phyloP scores from a whole-genome alignment of 2,797 vertebrate species.

The Enteromius mattozi region DNA sequence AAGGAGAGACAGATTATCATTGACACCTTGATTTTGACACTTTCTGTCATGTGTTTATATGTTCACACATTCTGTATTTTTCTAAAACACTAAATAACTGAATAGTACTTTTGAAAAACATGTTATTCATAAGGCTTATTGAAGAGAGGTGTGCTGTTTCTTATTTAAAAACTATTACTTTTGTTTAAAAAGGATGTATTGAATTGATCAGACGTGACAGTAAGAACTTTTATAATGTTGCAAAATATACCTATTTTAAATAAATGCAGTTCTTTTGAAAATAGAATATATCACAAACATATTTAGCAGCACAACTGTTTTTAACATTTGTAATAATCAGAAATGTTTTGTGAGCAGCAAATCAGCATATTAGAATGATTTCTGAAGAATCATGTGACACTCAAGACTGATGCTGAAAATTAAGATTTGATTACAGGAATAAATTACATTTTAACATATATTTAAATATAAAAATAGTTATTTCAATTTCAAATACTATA shows the following conservation, averaged over 20 bases:
- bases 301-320: neutral
- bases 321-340: neutral
- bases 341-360: neutral
- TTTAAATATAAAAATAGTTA: neutral
- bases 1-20: neutral
- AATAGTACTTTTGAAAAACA: neutral
- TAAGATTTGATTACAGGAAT: neutral
- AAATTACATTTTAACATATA: neutral
- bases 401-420: neutral
- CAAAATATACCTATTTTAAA: neutral
- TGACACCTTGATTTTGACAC: neutral
- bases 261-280: neutral
- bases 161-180: neutral
- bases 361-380: neutral
- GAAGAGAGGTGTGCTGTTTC: neutral
- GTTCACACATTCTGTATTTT: neutral
- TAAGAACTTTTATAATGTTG: neutral
- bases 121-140: neutral
- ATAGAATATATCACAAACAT: neutral
- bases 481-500: neutral
- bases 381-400: neutral
- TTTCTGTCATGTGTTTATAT: neutral
- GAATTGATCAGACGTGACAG: neutral
- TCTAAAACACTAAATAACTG: neutral
- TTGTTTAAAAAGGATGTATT: neutral